Conservation (phyloP, 2,888 invertebrate species). For the Drosophila nr. fundita region DNA sequence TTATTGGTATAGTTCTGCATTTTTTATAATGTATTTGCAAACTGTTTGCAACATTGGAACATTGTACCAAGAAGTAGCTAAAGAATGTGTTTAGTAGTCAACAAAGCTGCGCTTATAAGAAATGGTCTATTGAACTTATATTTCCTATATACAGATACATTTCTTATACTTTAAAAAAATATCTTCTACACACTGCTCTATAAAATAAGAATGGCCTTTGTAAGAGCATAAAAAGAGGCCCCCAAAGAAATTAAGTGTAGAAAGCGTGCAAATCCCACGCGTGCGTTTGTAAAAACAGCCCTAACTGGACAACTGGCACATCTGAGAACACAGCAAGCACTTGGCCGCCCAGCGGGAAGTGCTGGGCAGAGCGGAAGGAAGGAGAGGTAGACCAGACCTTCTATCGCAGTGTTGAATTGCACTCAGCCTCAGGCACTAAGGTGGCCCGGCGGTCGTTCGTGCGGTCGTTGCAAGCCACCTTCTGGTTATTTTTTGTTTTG, state of each 20-base stretch:
- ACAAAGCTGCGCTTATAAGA: neutral
- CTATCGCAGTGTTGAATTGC: slow-evolving; percentile 77
- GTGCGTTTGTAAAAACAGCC: slow-evolving; percentile 57
- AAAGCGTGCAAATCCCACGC: slow-evolving; percentile 71
- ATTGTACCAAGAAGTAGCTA: neutral
- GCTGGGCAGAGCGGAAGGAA: neutral
- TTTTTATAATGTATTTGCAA: neutral
- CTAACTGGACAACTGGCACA: slow-evolving; percentile 29
- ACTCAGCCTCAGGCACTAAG: slow-evolving; percentile 67
- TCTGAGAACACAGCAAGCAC: slow-evolving; percentile 31
- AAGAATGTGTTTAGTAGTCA: neutral
- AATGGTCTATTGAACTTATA: neutral
- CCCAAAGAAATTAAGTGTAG: slow-evolving; percentile 78
- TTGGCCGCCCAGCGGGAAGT: slow-evolving; percentile 15
- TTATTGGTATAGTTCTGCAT: neutral
- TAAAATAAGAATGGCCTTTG: neutral
- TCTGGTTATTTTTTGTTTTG: neutral
- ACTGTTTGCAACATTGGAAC: too few species aligned
- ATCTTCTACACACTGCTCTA: neutral
- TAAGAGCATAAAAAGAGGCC: slow-evolving; percentile 45
- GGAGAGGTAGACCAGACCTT: slow-evolving; percentile 18
- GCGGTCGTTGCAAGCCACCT: slow-evolving; percentile 24
- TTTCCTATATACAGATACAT: neutral
- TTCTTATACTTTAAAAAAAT: neutral
- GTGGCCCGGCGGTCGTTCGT: slow-evolving; percentile 47